Conservation (phyloP, 2,888 invertebrate species). For the Schizotus pectinicornis region DNA sequence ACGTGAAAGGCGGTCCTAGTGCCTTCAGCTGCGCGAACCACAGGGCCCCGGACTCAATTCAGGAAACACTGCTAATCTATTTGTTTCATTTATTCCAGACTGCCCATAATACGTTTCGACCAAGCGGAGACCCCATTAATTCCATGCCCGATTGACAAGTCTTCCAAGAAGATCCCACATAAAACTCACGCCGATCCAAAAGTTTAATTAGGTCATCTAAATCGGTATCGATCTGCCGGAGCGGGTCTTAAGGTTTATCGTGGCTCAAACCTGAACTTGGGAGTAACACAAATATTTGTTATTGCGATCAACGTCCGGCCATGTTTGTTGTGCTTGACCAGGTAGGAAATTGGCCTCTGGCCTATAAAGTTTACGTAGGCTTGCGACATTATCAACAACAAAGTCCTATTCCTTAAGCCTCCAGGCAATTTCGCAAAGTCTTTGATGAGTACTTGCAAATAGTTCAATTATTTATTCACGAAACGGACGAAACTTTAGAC, state of each 20-base stretch:
- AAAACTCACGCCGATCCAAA: neutral
- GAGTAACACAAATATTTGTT: conserved; percentile 28
- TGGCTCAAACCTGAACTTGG: conserved; percentile 22
- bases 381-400: conserved; percentile 22
- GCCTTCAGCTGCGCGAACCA: conserved; percentile 44
- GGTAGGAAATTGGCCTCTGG: conserved; percentile 25
- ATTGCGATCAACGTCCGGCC: conserved; percentile 25
- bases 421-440: neutral
- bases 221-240: neutral
- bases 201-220: neutral
- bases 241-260: conserved; percentile 15
- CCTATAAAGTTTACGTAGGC: conserved; percentile 26
- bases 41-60: conserved; percentile 36
- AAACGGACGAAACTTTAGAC: no score
- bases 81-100: conserved; percentile 39
- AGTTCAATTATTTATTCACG: neutral
- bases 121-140: conserved; percentile 12
- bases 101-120: conserved; percentile 24
- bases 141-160: conserved; percentile 2
- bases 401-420: conserved; percentile 19
- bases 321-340: conserved; percentile 29
- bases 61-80: conserved; percentile 45
- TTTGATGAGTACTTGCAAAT: neutral
- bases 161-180: neutral
- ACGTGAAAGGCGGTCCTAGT: conserved; percentile 54